phyloP scores from a whole-genome alignment of 2,113 vertebrate genomes.

The Malurus alboscapulatus region DNA sequence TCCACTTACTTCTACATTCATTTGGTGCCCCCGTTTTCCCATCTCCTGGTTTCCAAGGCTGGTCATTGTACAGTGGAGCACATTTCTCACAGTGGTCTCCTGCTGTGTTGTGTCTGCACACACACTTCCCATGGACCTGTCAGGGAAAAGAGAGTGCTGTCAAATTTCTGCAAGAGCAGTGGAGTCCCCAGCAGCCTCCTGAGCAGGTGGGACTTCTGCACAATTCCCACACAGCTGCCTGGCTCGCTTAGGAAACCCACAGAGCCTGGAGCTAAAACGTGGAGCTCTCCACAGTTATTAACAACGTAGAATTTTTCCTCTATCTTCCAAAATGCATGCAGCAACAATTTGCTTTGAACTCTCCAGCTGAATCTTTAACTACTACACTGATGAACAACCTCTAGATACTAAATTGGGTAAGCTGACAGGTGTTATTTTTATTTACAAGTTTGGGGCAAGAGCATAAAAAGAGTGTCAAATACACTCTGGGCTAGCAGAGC shows the following conservation, averaged over 20 bases:
- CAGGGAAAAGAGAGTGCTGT: neutral
- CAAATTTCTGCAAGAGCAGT: neutral
- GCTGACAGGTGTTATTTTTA: neutral
- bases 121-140: slow-evolving; percentile 82
- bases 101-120: slow-evolving; percentile 85
- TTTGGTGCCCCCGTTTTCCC: slow-evolving; percentile 84
- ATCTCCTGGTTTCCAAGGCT: slow-evolving; percentile 85
- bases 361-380: neutral
- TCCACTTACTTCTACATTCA: slow-evolving; percentile 84
- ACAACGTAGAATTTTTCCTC: neutral
- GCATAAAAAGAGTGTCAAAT: neutral
- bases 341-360: neutral
- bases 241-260: neutral
- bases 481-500: neutral
- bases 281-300: too few relatives aligned
- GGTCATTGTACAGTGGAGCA: slow-evolving; percentile 80
- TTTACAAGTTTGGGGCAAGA: neutral
- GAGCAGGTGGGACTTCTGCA: neutral
- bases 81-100: slow-evolving; percentile 88
- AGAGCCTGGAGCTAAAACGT: neutral
- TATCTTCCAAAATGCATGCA: neutral
- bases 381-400: neutral
- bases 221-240: neutral
- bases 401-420: neutral
- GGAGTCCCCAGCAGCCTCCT: neutral